phyloP scores from a whole-genome alignment of 2,113 vertebrate genomes.

The Prochilodus magdalenae region DNA sequence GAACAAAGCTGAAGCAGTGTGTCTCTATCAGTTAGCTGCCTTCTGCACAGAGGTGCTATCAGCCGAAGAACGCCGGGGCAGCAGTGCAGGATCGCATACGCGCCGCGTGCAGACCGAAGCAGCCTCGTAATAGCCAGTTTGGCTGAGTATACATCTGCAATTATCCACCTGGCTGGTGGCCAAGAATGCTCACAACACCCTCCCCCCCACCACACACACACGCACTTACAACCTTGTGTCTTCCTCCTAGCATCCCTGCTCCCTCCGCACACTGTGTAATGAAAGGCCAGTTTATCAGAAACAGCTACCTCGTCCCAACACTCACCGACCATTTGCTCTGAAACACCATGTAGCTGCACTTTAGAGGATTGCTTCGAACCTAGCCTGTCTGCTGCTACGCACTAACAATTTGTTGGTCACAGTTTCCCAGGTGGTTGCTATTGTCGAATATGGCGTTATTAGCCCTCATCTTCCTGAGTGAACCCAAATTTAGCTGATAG shows the following conservation, averaged over 20 bases:
- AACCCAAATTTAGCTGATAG: too few relatives aligned
- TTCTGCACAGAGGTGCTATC: slow-evolving; percentile 63
- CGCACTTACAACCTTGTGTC: slow-evolving; percentile 23
- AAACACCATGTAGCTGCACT: too few relatives aligned
- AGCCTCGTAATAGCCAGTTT: slow-evolving; percentile 67
- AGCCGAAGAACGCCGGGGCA: slow-evolving; percentile 19
- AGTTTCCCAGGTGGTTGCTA: too few relatives aligned
- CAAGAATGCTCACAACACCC: slow-evolving; percentile 28
- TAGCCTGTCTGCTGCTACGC: too few relatives aligned
- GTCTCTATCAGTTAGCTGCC: slow-evolving; percentile 55
- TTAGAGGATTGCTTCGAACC: too few relatives aligned
- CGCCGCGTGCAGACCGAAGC: slow-evolving; percentile 3
- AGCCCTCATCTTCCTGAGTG: too few relatives aligned
- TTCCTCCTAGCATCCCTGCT: neutral
- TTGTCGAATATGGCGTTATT: too few relatives aligned
- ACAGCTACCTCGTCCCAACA: neutral
- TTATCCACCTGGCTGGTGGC: slow-evolving; percentile 57
- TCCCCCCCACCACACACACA: slow-evolving; percentile 10
- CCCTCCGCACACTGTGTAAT: slow-evolving; percentile 27
- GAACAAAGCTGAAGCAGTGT: neutral
- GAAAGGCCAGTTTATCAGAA: slow-evolving; percentile 23
- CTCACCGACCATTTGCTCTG: too few relatives aligned
- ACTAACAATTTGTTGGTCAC: too few relatives aligned
- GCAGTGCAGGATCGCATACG: slow-evolving; percentile 6
- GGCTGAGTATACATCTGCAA: slow-evolving; percentile 66